Conservation (phyloP, 2,113 vertebrate genomes). For the Ptilonorhynchus violaceus region DNA sequence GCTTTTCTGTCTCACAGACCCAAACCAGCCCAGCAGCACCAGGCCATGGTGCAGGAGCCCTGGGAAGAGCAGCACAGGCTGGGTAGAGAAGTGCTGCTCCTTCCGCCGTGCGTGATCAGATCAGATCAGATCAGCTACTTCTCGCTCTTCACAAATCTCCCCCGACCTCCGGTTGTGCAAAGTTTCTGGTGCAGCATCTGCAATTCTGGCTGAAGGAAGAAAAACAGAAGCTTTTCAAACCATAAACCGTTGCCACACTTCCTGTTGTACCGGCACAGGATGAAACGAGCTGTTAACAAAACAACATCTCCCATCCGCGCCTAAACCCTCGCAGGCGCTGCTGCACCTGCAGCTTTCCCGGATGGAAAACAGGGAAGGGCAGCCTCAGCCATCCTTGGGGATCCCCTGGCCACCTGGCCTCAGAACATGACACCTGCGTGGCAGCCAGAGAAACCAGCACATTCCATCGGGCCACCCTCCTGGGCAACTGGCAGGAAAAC, state of each 20-base stretch:
- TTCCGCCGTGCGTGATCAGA: fast-evolving
- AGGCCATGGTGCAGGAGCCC: neutral
- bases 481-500: neutral
- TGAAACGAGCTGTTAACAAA: conserved; percentile 15
- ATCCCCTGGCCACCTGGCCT: fast-evolving
- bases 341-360: neutral
- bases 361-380: neutral
- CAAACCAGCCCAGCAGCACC: neutral
- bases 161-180: neutral
- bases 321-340: neutral
- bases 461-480: neutral
- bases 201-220: neutral
- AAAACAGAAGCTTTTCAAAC: conserved; percentile 62
- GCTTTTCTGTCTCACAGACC: neutral
- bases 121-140: neutral
- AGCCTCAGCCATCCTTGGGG: fast-evolving
- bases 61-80: neutral
- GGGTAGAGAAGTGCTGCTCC: neutral
- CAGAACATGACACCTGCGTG: fast-evolving
- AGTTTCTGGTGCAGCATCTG: neutral
- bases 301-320: neutral
- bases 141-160: neutral
- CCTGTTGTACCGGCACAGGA: conserved; percentile 39
- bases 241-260: conserved; percentile 68
- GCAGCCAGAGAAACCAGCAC: neutral